Percentiles rank a stretch among this genome's conserved stretches.
Evolutionary conservation across 2,797 vertebrate genomes (phyloP).

Genomic region (Ptychobarbus kaznakovi): DNA sequence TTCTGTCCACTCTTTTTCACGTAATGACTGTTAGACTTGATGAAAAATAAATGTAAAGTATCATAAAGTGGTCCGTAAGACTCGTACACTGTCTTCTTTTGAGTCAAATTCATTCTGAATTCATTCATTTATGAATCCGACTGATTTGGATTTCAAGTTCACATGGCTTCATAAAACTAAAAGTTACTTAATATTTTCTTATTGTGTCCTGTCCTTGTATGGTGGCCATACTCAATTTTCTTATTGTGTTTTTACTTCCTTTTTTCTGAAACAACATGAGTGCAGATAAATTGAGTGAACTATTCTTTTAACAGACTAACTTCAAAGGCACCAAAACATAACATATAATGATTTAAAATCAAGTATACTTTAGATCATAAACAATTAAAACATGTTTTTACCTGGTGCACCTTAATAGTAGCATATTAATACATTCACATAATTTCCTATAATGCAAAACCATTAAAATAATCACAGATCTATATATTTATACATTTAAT

Average conservation of each 20-base stretch:
- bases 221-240: too few species aligned
- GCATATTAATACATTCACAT: neutral
- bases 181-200: neutral
- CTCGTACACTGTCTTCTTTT: neutral
- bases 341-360: neutral
- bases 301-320: neutral
- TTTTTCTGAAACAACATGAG: neutral
- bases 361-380: neutral
- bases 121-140: neutral
- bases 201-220: too few species aligned
- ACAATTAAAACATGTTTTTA: neutral
- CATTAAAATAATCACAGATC: neutral
- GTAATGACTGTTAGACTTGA: neutral
- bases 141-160: neutral
- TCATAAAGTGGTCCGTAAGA: neutral
- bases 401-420: neutral
- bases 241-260: neutral
- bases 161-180: neutral
- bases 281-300: neutral
- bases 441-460: neutral
- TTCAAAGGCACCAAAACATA: neutral
- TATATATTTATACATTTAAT: conserved; percentile 4
- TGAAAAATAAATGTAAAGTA: neutral
- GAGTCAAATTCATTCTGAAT: neutral
- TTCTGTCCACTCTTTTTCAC: neutral